phyloP scores from a whole-genome alignment of 2,797 vertebrate genomes.

The Mus spretus region DNA sequence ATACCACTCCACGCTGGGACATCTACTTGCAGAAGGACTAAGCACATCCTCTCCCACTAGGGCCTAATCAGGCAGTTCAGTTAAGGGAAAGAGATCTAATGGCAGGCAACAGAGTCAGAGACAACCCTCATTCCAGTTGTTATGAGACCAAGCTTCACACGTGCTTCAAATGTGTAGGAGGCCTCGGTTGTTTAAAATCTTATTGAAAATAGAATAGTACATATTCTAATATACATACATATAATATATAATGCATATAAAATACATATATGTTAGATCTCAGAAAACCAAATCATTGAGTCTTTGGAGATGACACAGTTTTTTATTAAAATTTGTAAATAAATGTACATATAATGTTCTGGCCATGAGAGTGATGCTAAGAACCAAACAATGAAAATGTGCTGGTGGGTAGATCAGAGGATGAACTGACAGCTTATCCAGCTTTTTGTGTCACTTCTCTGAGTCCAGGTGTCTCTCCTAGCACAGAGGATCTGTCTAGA shows the following conservation, averaged over 20 bases:
- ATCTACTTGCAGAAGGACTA: not conserved
- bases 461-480: not conserved
- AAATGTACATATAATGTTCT: not conserved
- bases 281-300: not conserved
- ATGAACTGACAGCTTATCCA: fast-evolving
- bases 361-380: not conserved
- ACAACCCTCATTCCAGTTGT: not conserved
- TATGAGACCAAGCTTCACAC: not conserved
- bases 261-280: not conserved
- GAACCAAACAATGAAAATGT: not conserved
- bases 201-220: not conserved
- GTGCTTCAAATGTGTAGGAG: not conserved
- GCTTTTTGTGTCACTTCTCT: not conserved
- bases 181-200: not conserved
- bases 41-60: not conserved
- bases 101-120: not conserved
- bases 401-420: not conserved
- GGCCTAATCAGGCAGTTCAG: not conserved
- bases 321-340: not conserved
- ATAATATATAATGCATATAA: too few species aligned
- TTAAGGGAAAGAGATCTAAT: not conserved
- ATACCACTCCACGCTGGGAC: not conserved
- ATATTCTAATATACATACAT: too few species aligned
- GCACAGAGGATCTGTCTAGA: not conserved
- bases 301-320: not conserved